A percentile compares a stretch with the other conserved stretches of the same genome.
phyloP scores from a whole-genome alignment of 2,113 vertebrate species.

The Podocnemis expansa region DNA sequence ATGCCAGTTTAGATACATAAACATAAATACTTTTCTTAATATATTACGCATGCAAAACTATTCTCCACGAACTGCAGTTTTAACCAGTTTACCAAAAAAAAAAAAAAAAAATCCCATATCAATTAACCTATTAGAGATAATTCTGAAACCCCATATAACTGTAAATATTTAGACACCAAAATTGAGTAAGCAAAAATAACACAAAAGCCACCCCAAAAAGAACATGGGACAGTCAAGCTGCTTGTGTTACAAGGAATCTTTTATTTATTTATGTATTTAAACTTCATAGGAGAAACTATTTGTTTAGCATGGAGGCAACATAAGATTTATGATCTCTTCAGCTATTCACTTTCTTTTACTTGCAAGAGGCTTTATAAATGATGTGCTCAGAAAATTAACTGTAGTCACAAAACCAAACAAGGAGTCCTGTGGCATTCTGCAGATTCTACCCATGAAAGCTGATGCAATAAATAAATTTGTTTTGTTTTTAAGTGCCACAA shows the following conservation, averaged over 20 bases:
- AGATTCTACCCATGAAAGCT: no score
- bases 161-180: background rate
- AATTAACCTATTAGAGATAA: background rate
- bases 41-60: background rate
- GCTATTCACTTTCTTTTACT: background rate
- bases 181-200: background rate
- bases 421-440: no score
- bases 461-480: no score
- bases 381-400: background rate
- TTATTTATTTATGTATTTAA: no score
- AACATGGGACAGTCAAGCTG: background rate
- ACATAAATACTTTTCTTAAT: background rate
- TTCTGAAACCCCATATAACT: background rate
- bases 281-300: background rate
- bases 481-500: no score
- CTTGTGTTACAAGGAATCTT: background rate
- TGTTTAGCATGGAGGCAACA: background rate
- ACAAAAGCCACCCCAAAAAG: background rate
- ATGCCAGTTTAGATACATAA: background rate
- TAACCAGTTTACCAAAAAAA: no score
- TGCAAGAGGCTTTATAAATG: background rate
- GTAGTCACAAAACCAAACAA: no score
- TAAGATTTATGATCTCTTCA: background rate
- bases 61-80: background rate
- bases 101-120: background rate